Evolutionary conservation across 2,797 vertebrate species (phyloP).

Genomic region (Coracias cyanogaster): DNA sequence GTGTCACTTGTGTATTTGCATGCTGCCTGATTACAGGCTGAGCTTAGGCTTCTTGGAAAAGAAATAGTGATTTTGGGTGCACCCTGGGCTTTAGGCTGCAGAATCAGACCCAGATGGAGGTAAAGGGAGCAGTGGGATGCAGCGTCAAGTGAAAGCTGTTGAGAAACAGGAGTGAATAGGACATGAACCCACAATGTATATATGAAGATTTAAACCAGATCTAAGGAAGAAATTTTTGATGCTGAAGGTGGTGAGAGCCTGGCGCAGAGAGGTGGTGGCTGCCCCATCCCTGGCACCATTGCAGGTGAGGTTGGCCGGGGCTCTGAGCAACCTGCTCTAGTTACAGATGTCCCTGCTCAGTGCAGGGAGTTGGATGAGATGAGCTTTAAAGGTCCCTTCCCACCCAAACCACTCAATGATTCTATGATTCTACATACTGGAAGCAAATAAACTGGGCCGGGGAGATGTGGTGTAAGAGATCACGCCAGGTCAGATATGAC

Average conservation of each 20-base stretch:
- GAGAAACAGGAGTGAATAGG: background rate
- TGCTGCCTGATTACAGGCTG: background rate
- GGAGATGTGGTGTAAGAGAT: background rate
- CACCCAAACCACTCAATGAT: background rate
- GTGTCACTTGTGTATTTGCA: background rate
- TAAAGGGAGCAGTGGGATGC: background rate
- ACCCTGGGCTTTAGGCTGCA: background rate
- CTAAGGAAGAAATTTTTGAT: background rate
- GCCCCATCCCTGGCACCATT: background rate
- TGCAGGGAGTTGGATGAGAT: background rate
- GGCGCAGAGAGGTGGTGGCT: background rate
- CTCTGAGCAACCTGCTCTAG: background rate
- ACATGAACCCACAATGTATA: background rate
- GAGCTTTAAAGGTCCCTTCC: background rate
- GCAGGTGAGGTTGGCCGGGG: background rate
- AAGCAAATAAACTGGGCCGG: background rate
- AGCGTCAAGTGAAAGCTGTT: background rate
- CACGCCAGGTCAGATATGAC: background rate
- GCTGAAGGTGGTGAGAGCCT: background rate
- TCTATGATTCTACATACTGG: background rate
- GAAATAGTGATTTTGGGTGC: background rate
- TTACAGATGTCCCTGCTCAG: background rate
- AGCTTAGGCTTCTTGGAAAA: background rate
- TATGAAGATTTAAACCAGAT: background rate
- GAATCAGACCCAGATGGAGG: background rate